Evolutionary conservation across 2,888 invertebrate species (phyloP), one percentile per base, ranked within the genome.

Genomic region (Drosophila vallismaia): DNA sequence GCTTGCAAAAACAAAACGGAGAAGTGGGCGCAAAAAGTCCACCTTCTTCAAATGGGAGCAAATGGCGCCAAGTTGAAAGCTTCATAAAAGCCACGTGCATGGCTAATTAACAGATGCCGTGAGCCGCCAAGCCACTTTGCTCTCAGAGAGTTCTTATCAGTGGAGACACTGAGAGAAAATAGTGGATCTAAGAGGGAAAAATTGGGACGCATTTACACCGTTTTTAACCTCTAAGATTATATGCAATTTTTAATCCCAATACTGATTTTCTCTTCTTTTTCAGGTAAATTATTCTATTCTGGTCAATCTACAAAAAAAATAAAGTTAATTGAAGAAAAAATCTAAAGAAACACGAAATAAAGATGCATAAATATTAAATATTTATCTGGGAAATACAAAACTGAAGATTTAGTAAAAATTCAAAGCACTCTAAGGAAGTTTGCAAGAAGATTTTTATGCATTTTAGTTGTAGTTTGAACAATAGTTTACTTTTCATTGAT

Each of bases 51-150:
- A 59, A 45, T 14, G 60, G 51, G 60, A 63, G 63, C 42, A 57
- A 40, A 40, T 40, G 62, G 55, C 57, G 49, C 52, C 68, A 68
- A 69, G 60, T 29, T 33, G 40, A 38, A 57, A 57, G 51, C 42
- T 57, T 56, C 67, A 76, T 71, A 59, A 62, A 55, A 40, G 70
- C 72, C 72, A 81, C 75, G 72, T 73, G 79, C 64, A 68, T 28
- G 33, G 58, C 68, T 73, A 71, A 75, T 82, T 75, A 71, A 74
- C 59, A 51, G 59, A 59, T 54, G 50, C 46, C 54, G 29, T 6
- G 31, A 12, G 12, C 14, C 7, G 54, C 19, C 33, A n/a, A n/a
- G 9, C 19, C 28, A 14, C 44, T 29, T 62, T 68, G 40, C 73
- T 19, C 53, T 9, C 40, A 12, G 14, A 40, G 14, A 8, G 28